Conservation (phyloP, 2,797 vertebrate genomes). For the Paedocypris micromegethes region DNA sequence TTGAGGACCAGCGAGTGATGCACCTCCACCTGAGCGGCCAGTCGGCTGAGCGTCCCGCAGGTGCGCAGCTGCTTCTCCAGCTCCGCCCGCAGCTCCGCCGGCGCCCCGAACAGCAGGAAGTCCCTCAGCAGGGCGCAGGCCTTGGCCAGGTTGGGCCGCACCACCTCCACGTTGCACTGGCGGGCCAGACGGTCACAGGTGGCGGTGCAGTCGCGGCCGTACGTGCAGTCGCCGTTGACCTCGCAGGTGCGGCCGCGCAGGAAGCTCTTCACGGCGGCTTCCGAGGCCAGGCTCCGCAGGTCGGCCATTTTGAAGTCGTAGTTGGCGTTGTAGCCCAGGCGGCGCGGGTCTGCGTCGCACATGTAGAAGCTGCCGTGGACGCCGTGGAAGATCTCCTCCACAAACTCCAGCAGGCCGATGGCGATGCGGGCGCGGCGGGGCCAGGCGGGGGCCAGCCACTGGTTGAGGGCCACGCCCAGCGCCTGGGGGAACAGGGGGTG, state of each 20-base stretch:
- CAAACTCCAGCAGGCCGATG: slow-evolving; percentile 93
- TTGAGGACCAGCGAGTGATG: slow-evolving; percentile 92
- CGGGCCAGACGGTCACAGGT: slow-evolving; percentile 86
- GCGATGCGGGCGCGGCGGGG: slow-evolving; percentile 86
- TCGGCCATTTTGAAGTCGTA: slow-evolving; percentile 93
- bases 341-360: slow-evolving; percentile 80
- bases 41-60: slow-evolving; percentile 88
- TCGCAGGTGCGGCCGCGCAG: slow-evolving; percentile 85
- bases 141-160: slow-evolving; percentile 94
- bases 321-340: slow-evolving; percentile 84
- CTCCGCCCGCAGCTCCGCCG: slow-evolving; percentile 76
- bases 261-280: slow-evolving; percentile 77
- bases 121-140: slow-evolving; percentile 84
- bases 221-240: slow-evolving; percentile 87
- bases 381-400: slow-evolving; percentile 95
- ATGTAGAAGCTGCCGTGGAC: slow-evolving; percentile 90
- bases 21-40: slow-evolving; percentile 94
- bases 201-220: slow-evolving; percentile 82
- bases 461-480: slow-evolving; percentile 74
- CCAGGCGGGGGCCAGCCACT: slow-evolving; percentile 92
- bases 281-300: slow-evolving; percentile 81
- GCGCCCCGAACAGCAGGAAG: slow-evolving; percentile 83
- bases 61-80: slow-evolving; percentile 88
- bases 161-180: slow-evolving; percentile 86
- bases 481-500: slow-evolving; percentile 76